These are phyloP conservation scores for Gymnodraco acuticeps DNA, from an alignment of 2,797 vertebrate genomes.

Conservation along the genomic window DNA sequence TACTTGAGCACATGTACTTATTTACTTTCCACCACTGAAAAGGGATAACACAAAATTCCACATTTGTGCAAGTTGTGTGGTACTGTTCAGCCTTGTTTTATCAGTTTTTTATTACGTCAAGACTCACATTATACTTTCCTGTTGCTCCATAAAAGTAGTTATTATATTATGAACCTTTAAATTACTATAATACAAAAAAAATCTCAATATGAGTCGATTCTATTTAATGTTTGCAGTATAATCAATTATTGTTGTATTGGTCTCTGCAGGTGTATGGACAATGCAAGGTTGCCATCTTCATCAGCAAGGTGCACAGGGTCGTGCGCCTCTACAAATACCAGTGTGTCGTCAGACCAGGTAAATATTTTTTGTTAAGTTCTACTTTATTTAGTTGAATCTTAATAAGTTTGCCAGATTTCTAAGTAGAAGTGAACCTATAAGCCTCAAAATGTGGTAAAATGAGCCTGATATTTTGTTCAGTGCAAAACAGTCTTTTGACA, in stretches of 20 bases:
- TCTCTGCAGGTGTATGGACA: conserved; percentile 82
- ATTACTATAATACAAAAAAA: background rate
- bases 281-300: conserved; percentile 81
- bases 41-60: too few relatives aligned
- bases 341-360: conserved; percentile 83
- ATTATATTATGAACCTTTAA: background rate
- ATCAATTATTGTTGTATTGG: background rate
- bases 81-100: background rate
- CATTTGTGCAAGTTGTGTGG: background rate
- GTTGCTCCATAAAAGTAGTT: background rate
- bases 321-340: conserved; percentile 81
- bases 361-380: background rate
- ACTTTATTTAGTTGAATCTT: background rate
- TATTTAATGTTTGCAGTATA: background rate
- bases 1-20: too few relatives aligned
- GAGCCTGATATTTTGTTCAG: background rate
- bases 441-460: background rate
- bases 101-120: background rate
- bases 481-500: background rate
- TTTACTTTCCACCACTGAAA: too few relatives aligned
- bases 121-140: too few relatives aligned
- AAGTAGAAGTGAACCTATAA: background rate
- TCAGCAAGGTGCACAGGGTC: conserved; percentile 75
- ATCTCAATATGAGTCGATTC: background rate
- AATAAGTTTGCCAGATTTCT: background rate